Conservation (phyloP, 2,113 vertebrate species). For the Tupaia tana region DNA sequence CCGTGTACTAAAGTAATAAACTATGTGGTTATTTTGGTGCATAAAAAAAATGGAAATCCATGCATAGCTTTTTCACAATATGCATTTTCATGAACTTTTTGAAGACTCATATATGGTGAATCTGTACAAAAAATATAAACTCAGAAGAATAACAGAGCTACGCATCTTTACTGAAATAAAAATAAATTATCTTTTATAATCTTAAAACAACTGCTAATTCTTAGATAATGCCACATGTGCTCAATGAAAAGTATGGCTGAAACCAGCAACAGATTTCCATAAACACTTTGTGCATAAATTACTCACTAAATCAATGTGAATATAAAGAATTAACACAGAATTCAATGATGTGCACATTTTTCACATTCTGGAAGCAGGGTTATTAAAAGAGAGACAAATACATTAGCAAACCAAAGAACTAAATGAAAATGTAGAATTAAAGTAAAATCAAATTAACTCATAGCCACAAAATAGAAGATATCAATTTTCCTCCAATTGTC, state of each 20-base stretch:
- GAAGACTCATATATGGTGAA: neutral
- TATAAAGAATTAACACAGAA: slow-evolving; percentile 9
- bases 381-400: neutral
- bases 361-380: neutral
- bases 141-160: neutral
- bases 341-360: neutral
- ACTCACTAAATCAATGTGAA: slow-evolving; percentile 4
- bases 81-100: too few relatives aligned
- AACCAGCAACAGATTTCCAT: slow-evolving; percentile 33
- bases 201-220: neutral
- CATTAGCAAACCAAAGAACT: neutral
- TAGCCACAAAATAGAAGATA: neutral
- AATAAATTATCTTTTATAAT: slow-evolving; percentile 22
- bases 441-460: slow-evolving; percentile 46
- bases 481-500: neutral
- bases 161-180: slow-evolving; percentile 31
- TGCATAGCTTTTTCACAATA: too few relatives aligned
- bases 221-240: neutral
- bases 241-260: neutral
- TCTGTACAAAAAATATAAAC: slow-evolving; percentile 23
- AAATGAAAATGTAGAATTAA: neutral
- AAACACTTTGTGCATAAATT: neutral
- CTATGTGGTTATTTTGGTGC: too few relatives aligned
- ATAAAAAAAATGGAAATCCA: too few relatives aligned
- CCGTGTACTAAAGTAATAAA: too few relatives aligned